Percentiles rank a stretch among this genome's conserved stretches.
Evolutionary conservation across 2,113 vertebrate species (phyloP).

Genomic region (Egretta garzetta): DNA sequence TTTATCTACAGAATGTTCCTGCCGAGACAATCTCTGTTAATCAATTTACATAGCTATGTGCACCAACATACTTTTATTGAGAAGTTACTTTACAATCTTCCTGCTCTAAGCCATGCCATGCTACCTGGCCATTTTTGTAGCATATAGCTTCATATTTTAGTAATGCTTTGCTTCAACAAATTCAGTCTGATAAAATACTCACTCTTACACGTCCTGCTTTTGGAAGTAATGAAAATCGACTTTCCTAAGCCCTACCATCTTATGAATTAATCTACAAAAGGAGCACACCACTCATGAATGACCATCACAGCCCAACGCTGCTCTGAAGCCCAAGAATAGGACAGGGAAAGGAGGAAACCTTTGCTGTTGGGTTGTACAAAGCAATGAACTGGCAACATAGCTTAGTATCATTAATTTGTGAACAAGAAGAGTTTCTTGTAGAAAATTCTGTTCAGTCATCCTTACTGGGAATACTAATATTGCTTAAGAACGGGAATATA

Average conservation of each 20-base stretch:
- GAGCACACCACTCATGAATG: background rate
- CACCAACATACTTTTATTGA: background rate
- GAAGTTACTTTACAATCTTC: background rate
- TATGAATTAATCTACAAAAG: background rate
- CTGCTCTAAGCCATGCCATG: background rate
- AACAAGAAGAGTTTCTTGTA: background rate
- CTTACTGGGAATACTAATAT: background rate
- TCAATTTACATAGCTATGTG: background rate
- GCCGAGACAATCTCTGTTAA: background rate
- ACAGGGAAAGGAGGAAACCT: background rate
- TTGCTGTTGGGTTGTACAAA: background rate
- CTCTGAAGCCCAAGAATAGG: background rate
- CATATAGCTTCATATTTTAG: accelerated
- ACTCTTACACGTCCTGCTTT: background rate
- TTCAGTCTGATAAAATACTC: background rate
- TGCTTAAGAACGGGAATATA: background rate
- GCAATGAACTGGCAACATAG: background rate
- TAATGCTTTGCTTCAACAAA: background rate
- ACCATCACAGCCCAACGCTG: background rate
- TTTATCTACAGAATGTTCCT: background rate
- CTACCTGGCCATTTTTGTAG: background rate
- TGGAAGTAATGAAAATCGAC: background rate
- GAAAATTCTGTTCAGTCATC: background rate
- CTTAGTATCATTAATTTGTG: background rate
- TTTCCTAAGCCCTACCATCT: background rate